Conservation (phyloP, 2,113 vertebrate genomes). For the Thomomys bottae region DNA sequence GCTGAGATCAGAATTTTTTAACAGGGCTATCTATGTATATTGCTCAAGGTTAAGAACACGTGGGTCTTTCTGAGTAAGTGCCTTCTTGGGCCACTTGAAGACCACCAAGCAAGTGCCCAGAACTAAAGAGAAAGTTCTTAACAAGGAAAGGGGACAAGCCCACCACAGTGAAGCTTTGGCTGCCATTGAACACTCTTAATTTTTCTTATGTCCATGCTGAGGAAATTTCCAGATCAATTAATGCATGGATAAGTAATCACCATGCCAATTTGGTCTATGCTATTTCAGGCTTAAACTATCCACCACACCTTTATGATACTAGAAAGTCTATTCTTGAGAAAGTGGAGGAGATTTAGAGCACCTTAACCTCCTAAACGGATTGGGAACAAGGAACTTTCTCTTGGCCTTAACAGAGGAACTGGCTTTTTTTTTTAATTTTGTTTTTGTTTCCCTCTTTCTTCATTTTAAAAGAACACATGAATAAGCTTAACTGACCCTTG, state of each 20-base stretch:
- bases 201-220: neutral
- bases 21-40: neutral
- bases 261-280: conserved; percentile 10
- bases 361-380: conserved; percentile 52
- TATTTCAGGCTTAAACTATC: conserved; percentile 21
- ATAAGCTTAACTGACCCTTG: conserved; percentile 40
- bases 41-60: neutral
- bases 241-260: neutral
- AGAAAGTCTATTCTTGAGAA: neutral
- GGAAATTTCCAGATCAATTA: neutral
- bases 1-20: conserved; percentile 1
- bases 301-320: conserved; percentile 12
- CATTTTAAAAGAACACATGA: neutral
- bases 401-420: conserved; percentile 14
- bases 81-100: neutral
- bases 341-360: conserved; percentile 33
- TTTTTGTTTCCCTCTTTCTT: neutral
- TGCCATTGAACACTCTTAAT: neutral
- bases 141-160: neutral
- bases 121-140: neutral
- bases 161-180: neutral
- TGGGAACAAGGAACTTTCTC: conserved; percentile 21
- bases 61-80: neutral
- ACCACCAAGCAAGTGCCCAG: neutral
- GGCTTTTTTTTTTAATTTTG: conserved; percentile 44